Evolutionary conservation across 1,140 invertebrate species (phyloP), one percentile per base, ranked within the genome.

Genomic region (Macrobrachium rosenbergii): DNA sequence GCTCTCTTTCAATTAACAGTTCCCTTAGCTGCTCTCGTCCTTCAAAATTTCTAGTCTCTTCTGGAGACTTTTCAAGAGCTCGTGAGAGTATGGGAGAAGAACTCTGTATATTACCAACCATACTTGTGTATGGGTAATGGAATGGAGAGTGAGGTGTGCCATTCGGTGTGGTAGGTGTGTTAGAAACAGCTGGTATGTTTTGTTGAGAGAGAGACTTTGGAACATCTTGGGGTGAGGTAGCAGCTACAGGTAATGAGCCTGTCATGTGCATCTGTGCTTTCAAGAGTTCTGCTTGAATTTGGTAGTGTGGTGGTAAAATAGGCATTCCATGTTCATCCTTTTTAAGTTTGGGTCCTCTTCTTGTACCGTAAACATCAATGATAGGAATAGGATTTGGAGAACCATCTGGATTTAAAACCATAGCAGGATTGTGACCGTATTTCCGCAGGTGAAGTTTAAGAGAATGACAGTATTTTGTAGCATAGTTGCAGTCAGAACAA

Each of bases 381-480:
- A 98, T 95, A 82, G 96, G 95, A 52, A 96, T 91, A 0, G 96
- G 96, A 92, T 97, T 98, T 0, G 96, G 96, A 0, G 96, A 95
- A 3, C 97, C 97, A 89, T 98, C 97, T 21, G 95, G 93, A 90
- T 98, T 97, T 2, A 98, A 92, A 11, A 98, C 96, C 93, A 96
- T 95, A 0, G 95, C 96, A 0, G 97, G 96, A 89, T 95, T 94
- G 91, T 99, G 98, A 62, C 93, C 92, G 90, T 98, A 98, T 91
- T 99, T 99, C 5, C 97, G 93, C 19, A 99, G 92, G 92, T 99
- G 99, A 0, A 99, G 93, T 91, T 99, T 99, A 0, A 99, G 93
- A 52, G 97, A 98, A 93, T 99, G 99, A 90, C 97, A 99, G 91
- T 99, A 99, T 92, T 99, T 99, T 0, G 98, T 99, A 2, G 96